A percentile compares a stretch with the other conserved stretches of the same genome.
Evolutionary conservation across 2,797 vertebrate genomes (phyloP).

Genomic region (Nyctibius grandis): DNA sequence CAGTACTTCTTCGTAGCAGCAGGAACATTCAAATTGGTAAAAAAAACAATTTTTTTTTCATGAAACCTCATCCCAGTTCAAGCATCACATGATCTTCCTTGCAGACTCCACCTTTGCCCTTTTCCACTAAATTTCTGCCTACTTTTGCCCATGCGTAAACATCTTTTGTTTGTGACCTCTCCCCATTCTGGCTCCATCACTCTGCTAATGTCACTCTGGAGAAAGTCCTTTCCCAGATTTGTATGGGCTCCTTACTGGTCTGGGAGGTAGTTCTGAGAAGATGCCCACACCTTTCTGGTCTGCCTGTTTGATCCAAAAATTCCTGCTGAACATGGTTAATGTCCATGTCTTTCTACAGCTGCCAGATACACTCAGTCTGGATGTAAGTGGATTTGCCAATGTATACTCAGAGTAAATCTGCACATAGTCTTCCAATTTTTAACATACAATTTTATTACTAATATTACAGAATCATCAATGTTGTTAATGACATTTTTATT

Average conservation of each 20-base stretch:
- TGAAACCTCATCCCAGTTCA: not conserved
- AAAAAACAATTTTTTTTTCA: not conserved
- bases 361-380: not conserved
- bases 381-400: not conserved
- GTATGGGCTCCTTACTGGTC: not conserved
- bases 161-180: not conserved
- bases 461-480: not conserved
- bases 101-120: not conserved
- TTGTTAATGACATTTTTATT: not conserved
- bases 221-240: not conserved
- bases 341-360: not conserved
- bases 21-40: not conserved
- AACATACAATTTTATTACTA: not conserved
- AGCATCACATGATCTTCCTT: not conserved
- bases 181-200: not conserved
- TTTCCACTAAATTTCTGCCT: not conserved
- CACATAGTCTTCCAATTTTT: not conserved
- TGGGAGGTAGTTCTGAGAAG: not conserved
- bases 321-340: not conserved
- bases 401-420: not conserved
- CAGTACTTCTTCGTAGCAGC: not conserved
- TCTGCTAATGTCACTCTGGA: not conserved
- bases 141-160: not conserved
- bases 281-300: not conserved
- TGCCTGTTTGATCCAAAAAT: not conserved